phyloP scores from a whole-genome alignment of 2,888 invertebrate genomes.

The Resseliella maxima region DNA sequence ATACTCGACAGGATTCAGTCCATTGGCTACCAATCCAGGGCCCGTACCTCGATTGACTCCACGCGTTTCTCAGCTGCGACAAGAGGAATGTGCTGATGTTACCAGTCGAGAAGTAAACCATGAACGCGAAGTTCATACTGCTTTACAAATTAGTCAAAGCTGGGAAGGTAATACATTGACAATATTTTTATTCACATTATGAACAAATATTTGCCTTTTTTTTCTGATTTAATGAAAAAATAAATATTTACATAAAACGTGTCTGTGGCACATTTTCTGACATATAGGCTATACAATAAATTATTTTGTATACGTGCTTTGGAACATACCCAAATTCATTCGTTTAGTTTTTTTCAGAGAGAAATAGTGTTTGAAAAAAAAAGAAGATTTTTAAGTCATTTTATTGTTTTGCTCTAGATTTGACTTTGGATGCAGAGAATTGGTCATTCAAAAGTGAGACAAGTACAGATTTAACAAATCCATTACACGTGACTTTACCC shows the following conservation, averaged over 20 bases:
- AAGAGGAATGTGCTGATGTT: conserved; percentile 88
- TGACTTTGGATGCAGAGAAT: conserved; percentile 77
- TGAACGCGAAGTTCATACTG: conserved; percentile 89
- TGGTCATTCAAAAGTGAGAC: conserved; percentile 71
- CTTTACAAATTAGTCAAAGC: conserved; percentile 94
- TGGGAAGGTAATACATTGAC: conserved; percentile 84
- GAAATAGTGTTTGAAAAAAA: too few species aligned
- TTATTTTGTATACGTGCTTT: too few species aligned
- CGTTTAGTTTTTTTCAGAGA: too few species aligned
- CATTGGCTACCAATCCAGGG: conserved; percentile 70
- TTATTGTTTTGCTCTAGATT: conserved; percentile 68
- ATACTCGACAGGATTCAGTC: conserved; percentile 90
- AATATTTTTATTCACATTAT: too few species aligned
- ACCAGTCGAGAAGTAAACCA: conserved; percentile 89
- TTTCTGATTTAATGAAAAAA: too few species aligned
- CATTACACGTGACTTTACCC: conserved; percentile 69
- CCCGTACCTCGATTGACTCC: conserved; percentile 77
- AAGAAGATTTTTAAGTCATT: too few species aligned
- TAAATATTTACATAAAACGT: too few species aligned
- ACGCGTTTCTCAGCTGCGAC: conserved; percentile 87
- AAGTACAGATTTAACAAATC: conserved; percentile 62
- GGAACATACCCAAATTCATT: too few species aligned
- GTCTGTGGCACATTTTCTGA: too few species aligned
- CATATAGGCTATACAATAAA: too few species aligned
- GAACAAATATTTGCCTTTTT: too few species aligned